phyloP scores from a whole-genome alignment of 2,797 vertebrate genomes.

The Mormyrops attenuatus region DNA sequence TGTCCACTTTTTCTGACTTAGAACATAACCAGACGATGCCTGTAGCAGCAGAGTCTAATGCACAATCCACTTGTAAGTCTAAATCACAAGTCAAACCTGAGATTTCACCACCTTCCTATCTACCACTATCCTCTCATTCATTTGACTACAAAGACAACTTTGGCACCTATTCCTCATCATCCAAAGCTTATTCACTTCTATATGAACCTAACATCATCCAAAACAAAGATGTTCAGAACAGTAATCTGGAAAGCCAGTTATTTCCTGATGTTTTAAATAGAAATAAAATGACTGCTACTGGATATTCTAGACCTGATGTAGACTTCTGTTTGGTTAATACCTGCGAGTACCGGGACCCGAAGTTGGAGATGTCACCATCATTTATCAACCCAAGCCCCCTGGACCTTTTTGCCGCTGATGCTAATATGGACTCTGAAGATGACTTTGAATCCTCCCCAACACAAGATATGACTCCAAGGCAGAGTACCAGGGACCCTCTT shows the following conservation, averaged over 20 bases:
- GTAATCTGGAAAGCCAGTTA: slow-evolving; percentile 30
- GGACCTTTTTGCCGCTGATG: slow-evolving; percentile 92
- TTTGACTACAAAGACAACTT: slow-evolving; percentile 25
- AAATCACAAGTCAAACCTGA: slow-evolving; percentile 57
- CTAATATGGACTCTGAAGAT: slow-evolving; percentile 93
- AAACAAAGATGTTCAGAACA: slow-evolving; percentile 17
- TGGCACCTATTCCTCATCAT: slow-evolving; percentile 15
- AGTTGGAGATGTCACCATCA: slow-evolving; percentile 91
- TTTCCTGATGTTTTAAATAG: slow-evolving; percentile 55
- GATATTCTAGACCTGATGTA: slow-evolving; percentile 76
- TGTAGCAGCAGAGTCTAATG: slow-evolving; percentile 49
- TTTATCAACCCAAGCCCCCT: slow-evolving; percentile 95
- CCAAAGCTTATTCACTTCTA: neutral
- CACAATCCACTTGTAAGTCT: slow-evolving; percentile 64
- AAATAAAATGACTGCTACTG: slow-evolving; percentile 48
- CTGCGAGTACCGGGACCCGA: slow-evolving; percentile 89
- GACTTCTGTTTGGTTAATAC: slow-evolving; percentile 88
- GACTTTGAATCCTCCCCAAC: slow-evolving; percentile 95
- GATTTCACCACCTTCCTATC: slow-evolving; percentile 45
- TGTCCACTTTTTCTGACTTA: slow-evolving; percentile 51
- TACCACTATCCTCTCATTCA: slow-evolving; percentile 46
- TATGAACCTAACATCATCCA: slow-evolving; percentile 15
- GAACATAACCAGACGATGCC: slow-evolving; percentile 39
- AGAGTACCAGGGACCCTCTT: slow-evolving; percentile 82
- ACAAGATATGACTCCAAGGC: slow-evolving; percentile 79